Evolutionary conservation across 1,140 invertebrate species (phyloP), one percentile per base, ranked within the genome.

Genomic region (Lasaia peninsularis): DNA sequence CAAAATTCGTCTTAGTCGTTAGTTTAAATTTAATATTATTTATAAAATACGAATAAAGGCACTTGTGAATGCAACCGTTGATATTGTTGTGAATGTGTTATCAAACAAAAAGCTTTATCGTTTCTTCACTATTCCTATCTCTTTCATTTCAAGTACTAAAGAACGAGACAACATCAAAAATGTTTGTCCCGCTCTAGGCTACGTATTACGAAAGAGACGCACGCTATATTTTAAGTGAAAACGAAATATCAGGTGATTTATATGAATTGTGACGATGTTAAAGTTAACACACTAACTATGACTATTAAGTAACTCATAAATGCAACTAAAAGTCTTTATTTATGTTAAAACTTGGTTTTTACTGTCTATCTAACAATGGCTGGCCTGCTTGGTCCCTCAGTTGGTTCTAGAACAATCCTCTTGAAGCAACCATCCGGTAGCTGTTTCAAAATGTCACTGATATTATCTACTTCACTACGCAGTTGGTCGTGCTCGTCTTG

Each of bases 371-470:
- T 76, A 60, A 66, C 72, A 16, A 55, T 71, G 7, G 66, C 63
- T 18, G 69, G 63, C 58, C 72, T 66, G 21, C 67, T 73, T 20
- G 76, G 76, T 5, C 74, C 78, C 58, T 85, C 81, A 1, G 81
- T 91, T 9, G 92, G 92, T 65, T 94, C 93, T 7, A 94, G 85
- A 58, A 90, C 90, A 52, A 92, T 83, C 51, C 90, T 90, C 71
- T 95, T 95, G 84, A 94, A 97, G 83, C 98, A 99, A n/a, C 91
- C 92, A 0, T 91, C 89, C 0, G 97, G 97, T 51, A 99, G 89
- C 32, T 96, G 92, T 58, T 94, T 92, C 12, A 93, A 91, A 63
- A 99, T 98, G 20, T 94, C 92, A 69, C 94, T 92, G 40, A 98
- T 94, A 86, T 98, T 99, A 2, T 93, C 91, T 1, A 98, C 97